These are phyloP conservation scores for Polymixis lichenea DNA, from an alignment of 2,888 invertebrate genomes.

Conservation along the genomic window DNA sequence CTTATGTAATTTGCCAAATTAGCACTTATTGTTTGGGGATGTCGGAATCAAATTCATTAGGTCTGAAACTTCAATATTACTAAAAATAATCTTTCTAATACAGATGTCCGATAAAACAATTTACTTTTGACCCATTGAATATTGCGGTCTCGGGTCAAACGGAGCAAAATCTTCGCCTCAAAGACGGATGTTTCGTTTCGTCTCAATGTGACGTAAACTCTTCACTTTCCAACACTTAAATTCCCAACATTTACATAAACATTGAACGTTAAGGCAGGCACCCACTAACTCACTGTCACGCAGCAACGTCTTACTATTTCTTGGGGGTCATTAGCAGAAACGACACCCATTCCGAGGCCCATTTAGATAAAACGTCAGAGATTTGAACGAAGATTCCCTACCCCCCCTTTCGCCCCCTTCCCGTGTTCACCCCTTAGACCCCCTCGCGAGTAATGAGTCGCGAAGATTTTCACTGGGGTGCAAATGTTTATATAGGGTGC, in stretches of 20 bases:
- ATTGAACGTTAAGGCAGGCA: constrained; percentile 63
- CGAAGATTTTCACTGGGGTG: constrained; percentile 89
- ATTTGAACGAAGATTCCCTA: constrained; percentile 88
- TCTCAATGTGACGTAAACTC: constrained; percentile 34
- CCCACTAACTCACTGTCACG: constrained; percentile 80
- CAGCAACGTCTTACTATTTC: constrained; percentile 86
- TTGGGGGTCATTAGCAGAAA: constrained; percentile 89
- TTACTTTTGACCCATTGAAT: background rate
- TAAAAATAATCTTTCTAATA: background rate
- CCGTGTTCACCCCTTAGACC: constrained; percentile 56
- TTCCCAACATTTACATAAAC: constrained; percentile 63
- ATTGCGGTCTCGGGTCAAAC: background rate
- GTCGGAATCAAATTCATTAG: no score
- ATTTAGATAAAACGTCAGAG: constrained; percentile 91
- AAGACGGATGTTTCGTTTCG: background rate
- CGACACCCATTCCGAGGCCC: constrained; percentile 89
- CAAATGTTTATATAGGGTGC: constrained; percentile 90
- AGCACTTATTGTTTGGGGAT: no score
- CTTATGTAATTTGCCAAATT: background rate
- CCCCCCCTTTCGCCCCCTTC: constrained; percentile 64
- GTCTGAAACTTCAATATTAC: background rate
- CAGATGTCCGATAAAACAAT: no score
- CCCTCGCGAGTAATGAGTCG: constrained; percentile 88
- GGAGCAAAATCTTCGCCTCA: background rate
- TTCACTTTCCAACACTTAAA: constrained; percentile 60